Evolutionary conservation across 2,797 vertebrate species (phyloP).

Genomic region (Amblyopsis hoosieri): DNA sequence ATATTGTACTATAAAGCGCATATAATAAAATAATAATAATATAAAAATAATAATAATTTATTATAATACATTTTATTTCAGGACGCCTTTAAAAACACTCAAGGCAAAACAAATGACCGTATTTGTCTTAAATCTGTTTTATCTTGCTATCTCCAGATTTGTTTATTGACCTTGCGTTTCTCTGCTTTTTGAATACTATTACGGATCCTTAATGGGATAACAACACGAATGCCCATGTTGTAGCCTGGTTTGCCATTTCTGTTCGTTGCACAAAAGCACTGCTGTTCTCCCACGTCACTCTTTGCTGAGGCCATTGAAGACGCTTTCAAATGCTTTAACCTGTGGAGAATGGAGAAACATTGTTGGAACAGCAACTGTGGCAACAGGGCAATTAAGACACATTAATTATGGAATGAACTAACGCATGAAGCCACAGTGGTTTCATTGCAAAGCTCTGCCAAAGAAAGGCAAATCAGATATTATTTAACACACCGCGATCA

Average conservation of each 20-base stretch:
- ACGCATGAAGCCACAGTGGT: conserved; percentile 51
- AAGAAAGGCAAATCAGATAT: conserved; percentile 9
- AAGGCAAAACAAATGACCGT: too few relatives aligned
- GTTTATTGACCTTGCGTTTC: conserved; percentile 13
- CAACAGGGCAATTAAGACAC: conserved; percentile 78
- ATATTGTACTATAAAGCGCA: too few relatives aligned
- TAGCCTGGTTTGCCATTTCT: conserved; percentile 68
- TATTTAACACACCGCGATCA: not conserved
- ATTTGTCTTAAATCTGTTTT: too few relatives aligned
- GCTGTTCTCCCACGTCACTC: conserved; percentile 42
- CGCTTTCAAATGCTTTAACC: conserved; percentile 54
- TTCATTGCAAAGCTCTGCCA: conserved; percentile 35
- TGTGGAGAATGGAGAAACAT: conserved; percentile 67
- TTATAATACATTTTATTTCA: too few relatives aligned
- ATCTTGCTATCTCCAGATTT: too few relatives aligned
- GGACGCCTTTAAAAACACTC: too few relatives aligned
- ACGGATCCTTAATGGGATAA: conserved; percentile 66
- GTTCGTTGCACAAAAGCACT: conserved; percentile 65
- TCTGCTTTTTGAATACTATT: conserved; percentile 49
- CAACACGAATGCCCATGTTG: conserved; percentile 67
- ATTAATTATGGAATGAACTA: conserved; percentile 70
- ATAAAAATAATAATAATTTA: too few relatives aligned
- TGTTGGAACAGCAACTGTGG: conserved; percentile 66
- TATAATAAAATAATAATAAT: too few relatives aligned
- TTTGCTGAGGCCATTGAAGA: conserved; percentile 51